These are phyloP conservation scores for Rhinoraja longicauda DNA, from an alignment of 2,797 vertebrate genomes.

Conservation along the genomic window DNA sequence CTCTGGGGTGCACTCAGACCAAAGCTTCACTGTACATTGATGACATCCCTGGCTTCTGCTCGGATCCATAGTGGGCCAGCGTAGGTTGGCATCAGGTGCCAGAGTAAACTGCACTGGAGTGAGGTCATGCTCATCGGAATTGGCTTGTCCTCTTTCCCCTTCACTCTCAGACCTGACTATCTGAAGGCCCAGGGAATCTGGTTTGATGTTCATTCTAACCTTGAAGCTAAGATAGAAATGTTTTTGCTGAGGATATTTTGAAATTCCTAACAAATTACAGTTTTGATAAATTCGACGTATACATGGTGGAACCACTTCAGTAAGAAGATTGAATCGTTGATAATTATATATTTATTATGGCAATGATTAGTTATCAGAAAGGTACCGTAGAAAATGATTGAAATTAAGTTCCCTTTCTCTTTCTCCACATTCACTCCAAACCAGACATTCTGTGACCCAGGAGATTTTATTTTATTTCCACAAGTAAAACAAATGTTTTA, in stretches of 20 bases:
- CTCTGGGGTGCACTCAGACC: too few relatives aligned
- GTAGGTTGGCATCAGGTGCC: too few relatives aligned
- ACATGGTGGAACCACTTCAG: neutral
- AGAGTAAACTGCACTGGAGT: too few relatives aligned
- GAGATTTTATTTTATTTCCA: neutral
- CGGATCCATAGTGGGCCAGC: too few relatives aligned
- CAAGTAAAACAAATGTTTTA: neutral
- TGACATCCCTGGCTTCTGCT: too few relatives aligned
- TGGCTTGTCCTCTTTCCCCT: too few relatives aligned
- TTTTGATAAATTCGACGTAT: neutral
- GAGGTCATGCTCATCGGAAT: too few relatives aligned
- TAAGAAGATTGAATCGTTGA: neutral
- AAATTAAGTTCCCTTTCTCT: neutral
- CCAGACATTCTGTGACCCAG: neutral
- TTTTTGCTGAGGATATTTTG: neutral
- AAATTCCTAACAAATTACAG: neutral
- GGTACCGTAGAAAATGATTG: neutral
- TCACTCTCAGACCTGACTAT: too few relatives aligned
- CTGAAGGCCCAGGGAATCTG: too few relatives aligned
- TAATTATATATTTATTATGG: neutral
- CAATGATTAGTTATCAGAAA: neutral
- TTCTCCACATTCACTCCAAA: neutral
- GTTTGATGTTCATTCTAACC: neutral
- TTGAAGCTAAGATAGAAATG: neutral
- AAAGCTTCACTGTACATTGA: too few relatives aligned